A percentile compares a stretch with the other conserved stretches of the same genome.
Evolutionary conservation across 2,113 vertebrate species (phyloP).

Genomic region (Eudyptes chrysolophus): DNA sequence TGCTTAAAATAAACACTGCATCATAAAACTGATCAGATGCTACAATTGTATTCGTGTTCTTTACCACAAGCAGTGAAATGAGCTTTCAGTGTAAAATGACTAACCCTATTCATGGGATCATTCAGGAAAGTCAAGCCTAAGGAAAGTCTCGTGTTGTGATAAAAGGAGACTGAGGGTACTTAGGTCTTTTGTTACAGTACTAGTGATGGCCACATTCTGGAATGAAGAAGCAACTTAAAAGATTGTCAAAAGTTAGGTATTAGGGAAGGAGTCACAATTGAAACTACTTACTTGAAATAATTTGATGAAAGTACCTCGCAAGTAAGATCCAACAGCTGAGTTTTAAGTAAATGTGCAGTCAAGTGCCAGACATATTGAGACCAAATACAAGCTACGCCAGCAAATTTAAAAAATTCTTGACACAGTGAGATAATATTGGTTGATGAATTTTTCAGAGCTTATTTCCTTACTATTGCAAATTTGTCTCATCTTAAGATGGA

Average conservation of each 20-base stretch:
- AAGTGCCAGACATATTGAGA: not conserved
- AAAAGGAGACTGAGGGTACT: not conserved
- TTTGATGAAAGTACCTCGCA: not conserved
- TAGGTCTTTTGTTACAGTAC: not conserved
- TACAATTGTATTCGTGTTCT: not conserved
- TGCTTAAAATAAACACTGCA: not conserved
- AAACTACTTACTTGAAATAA: not conserved
- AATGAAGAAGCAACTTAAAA: not conserved
- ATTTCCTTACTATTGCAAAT: not conserved
- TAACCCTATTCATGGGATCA: not conserved
- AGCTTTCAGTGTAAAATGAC: not conserved
- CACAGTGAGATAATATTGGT: not conserved
- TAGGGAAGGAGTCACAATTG: not conserved
- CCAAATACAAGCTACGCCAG: not conserved
- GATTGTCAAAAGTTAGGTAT: not conserved
- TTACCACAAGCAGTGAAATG: not conserved
- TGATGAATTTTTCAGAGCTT: not conserved
- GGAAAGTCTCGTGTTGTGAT: not conserved
- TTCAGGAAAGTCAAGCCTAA: not conserved
- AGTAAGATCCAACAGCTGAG: not conserved
- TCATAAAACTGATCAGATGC: not conserved
- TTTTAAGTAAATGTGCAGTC: not conserved
- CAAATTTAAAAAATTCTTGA: not conserved
- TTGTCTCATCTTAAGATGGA: not conserved
- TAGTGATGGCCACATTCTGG: not conserved